Evolutionary conservation across 2,113 vertebrate genomes (phyloP), one percentile per base, ranked within the genome.

Genomic region (Notarius quadriscutis): DNA sequence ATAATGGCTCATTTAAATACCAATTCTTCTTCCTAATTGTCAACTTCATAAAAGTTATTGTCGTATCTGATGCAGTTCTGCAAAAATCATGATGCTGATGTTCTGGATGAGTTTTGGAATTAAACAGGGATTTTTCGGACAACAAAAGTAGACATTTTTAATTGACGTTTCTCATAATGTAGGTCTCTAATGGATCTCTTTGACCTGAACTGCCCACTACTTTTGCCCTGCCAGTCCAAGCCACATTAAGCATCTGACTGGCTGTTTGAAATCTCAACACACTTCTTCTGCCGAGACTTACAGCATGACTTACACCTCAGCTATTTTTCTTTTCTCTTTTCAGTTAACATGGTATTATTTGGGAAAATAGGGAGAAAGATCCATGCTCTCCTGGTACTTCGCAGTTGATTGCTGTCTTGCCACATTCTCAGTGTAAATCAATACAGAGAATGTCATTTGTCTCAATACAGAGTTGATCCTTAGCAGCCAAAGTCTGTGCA

Each of bases 401-500:
- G 91, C 92, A 93, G 78, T 82, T 67, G 58, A 94, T 93, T 93
- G 93, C 92, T 93, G 91, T 92, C 85, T 65, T 71, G 92, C 90
- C 93, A 95, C 92, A 90, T 93, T 93, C 92, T 95, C 94, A 92
- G 91, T 96, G 94, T 95, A 94, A 94, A 94, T 95, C 90, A 88
- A 41, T 41, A 41, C 41, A 2, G 41, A 41, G 41, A 94, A 60
- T 41, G 10, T 41, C 17, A 15, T 9, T 9, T 60, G 94, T 93
- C 94, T 95, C 95, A 93, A 95, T 96, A 95, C 90, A 92, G 93
- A 95, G n/a, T 86, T 89, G 92, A 94, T 95, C 93, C 94, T 94
- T 62, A 91, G 95, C 95, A 93, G 94, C 94, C 94, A 94, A 95
- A 94, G 94, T 94, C 93, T 93, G 89, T 77, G 87, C 86, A 89